phyloP scores from a whole-genome alignment of 2,113 vertebrate genomes.

The Siphamia tubifer region DNA sequence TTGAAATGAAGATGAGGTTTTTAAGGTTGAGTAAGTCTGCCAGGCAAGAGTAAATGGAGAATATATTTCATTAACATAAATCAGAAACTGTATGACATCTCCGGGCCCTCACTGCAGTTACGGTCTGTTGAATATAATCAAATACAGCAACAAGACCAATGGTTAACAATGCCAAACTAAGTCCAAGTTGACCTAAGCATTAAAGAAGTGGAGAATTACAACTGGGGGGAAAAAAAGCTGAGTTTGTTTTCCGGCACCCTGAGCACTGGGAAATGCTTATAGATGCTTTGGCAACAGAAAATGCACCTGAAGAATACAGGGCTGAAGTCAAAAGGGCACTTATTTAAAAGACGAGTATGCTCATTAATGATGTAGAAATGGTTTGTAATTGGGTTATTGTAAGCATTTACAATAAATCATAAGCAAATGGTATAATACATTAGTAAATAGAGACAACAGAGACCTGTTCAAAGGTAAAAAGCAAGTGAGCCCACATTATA shows the following conservation, averaged over 20 bases:
- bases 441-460: no score
- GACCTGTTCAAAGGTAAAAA: no score
- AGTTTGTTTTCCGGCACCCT: conserved; percentile 7
- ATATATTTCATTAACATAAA: conserved; percentile 77
- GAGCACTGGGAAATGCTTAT: not conserved
- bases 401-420: no score
- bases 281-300: not conserved
- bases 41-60: conserved; percentile 67
- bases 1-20: conserved; percentile 75
- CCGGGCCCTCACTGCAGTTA: conserved; percentile 32
- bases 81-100: conserved; percentile 62
- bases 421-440: no score
- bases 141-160: conserved; percentile 31
- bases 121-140: conserved; percentile 64
- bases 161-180: conserved; percentile 49
- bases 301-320: not conserved
- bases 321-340: not conserved
- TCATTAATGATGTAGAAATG: no score
- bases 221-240: not conserved
- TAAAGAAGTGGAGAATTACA: conserved; percentile 24
- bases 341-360: no score
- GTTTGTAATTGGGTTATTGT: no score
- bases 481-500: no score
- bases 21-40: conserved; percentile 71
- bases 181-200: conserved; percentile 26